Evolutionary conservation across 2,888 invertebrate genomes (phyloP).

Genomic region (Choristoneura rosaceana): DNA sequence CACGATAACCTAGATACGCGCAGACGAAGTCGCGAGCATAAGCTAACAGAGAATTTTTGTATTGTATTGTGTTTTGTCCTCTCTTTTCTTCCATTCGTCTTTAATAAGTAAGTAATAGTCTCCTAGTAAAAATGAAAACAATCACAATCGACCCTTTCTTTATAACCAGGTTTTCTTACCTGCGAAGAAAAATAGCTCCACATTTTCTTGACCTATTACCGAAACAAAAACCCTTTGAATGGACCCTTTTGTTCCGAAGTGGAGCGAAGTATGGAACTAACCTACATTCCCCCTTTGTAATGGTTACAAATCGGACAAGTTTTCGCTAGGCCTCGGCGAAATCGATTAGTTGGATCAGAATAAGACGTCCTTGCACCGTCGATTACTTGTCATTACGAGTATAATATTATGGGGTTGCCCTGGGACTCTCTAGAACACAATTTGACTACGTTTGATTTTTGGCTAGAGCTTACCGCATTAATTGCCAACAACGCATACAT

Average conservation of each 20-base stretch:
- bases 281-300: slow-evolving; percentile 5
- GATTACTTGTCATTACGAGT: neutral
- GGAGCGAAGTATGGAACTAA: slow-evolving; percentile 5
- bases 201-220: slow-evolving; percentile 14
- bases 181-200: slow-evolving; percentile 1
- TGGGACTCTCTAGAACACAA: no score
- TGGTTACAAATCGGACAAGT: slow-evolving; percentile 2
- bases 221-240: slow-evolving; percentile 17
- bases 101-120: neutral
- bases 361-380: slow-evolving; percentile 8
- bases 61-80: no score
- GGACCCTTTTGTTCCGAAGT: slow-evolving; percentile 28
- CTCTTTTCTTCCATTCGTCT: neutral
- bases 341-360: slow-evolving; percentile 9
- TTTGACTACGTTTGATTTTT: no score
- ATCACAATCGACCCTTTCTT: neutral
- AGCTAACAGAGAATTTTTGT: no score
- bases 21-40: no score
- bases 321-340: neutral
- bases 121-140: neutral
- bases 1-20: no score
- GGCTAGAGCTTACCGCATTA: no score
- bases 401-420: no score
- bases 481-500: no score
- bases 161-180: neutral